Conservation (phyloP, 2,797 vertebrate genomes). For the Lacerta agilis region DNA sequence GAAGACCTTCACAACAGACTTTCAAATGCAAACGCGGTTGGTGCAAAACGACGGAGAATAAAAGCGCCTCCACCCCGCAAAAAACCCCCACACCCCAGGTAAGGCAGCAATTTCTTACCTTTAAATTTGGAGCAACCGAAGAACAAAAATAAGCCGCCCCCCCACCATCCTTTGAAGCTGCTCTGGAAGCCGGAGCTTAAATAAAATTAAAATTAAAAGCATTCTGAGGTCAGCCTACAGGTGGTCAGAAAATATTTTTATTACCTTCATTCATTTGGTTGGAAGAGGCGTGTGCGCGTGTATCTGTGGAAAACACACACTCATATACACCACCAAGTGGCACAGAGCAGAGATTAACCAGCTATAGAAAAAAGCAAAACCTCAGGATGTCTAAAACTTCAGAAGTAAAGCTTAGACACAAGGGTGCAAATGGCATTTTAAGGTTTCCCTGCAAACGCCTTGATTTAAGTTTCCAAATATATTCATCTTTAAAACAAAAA, state of each 20-base stretch:
- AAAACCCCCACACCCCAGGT: background rate
- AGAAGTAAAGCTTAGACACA: no score
- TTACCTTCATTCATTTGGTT: constrained; percentile 84
- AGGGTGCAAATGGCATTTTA: no score
- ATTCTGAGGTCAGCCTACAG: constrained; percentile 78
- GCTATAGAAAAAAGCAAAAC: constrained; percentile 78
- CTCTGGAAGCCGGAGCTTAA: constrained; percentile 36
- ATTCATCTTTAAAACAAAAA: background rate
- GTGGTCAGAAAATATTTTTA: constrained; percentile 72
- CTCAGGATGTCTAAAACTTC: constrained; percentile 64
- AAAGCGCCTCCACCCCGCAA: background rate
- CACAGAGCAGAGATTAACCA: constrained; percentile 84
- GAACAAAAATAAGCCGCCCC: no score
- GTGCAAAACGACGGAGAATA: background rate
- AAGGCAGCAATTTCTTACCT: background rate
- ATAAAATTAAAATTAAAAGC: constrained; percentile 20
- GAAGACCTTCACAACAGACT: background rate
- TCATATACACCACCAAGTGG: constrained; percentile 92
- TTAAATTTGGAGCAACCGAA: no score
- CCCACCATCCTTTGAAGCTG: background rate
- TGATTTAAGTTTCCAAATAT: background rate
- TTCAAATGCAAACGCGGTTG: background rate
- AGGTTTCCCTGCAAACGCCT: no score
- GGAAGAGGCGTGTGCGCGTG: constrained; percentile 21
- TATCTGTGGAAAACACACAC: constrained; percentile 79